phyloP scores from a whole-genome alignment of 2,113 vertebrate species.

The Forbesichthys agassizii region DNA sequence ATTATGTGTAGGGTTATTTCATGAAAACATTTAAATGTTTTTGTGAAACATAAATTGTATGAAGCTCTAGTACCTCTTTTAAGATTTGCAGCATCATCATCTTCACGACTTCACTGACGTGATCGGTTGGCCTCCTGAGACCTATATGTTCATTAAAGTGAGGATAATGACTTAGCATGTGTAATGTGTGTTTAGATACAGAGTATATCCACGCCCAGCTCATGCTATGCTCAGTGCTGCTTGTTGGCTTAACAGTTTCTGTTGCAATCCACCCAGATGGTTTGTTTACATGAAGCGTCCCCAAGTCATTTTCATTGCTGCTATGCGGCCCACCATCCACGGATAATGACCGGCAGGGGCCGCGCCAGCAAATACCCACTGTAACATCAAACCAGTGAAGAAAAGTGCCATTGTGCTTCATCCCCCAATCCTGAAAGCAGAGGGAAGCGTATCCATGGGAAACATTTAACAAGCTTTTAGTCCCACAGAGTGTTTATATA shows the following conservation, averaged over 20 bases:
- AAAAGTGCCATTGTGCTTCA: slow-evolving; percentile 42
- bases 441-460: slow-evolving; percentile 24
- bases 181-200: too few species aligned
- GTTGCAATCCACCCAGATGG: too few species aligned
- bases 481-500: not conserved
- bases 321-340: not conserved
- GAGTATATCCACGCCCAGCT: too few species aligned
- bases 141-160: too few species aligned
- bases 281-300: too few species aligned
- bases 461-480: slow-evolving; percentile 18
- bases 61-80: slow-evolving; percentile 1
- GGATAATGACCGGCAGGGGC: slow-evolving; percentile 45
- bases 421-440: slow-evolving; percentile 26
- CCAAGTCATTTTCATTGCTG: too few species aligned
- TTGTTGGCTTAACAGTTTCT: too few species aligned
- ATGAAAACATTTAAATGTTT: not conserved
- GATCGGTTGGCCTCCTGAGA: too few species aligned
- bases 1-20: not conserved
- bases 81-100: slow-evolving; percentile 20
- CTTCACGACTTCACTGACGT: not conserved
- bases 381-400: slow-evolving; percentile 53
- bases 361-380: slow-evolving; percentile 48
- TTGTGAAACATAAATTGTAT: not conserved
- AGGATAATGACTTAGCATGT: too few species aligned
- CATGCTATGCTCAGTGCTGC: too few species aligned